phyloP scores from a whole-genome alignment of 2,113 vertebrate genomes.

The Dolichotis patagonum region DNA sequence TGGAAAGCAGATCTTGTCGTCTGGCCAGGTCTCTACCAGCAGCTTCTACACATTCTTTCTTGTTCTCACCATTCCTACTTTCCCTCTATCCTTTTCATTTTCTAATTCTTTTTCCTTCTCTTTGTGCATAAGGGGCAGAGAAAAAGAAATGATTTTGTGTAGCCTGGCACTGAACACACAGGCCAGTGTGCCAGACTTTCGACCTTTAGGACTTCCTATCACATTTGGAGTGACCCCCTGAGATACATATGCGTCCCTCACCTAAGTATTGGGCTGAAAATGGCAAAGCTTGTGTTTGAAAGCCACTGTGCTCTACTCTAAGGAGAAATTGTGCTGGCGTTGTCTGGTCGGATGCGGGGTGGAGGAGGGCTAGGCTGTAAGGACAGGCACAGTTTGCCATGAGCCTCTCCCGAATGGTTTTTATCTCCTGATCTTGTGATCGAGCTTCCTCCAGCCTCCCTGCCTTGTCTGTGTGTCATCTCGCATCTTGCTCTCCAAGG shows the following conservation, averaged over 20 bases:
- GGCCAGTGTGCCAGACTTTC: not conserved
- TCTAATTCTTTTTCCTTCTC: not conserved
- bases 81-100: not conserved
- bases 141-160: not conserved
- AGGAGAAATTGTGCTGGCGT: not conserved
- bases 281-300: conserved; percentile 9
- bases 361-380: not conserved
- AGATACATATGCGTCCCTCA: not conserved
- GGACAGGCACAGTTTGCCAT: rapidly evolving
- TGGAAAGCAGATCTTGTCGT: not conserved
- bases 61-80: not conserved
- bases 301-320: not conserved
- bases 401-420: not conserved
- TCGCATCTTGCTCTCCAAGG: not conserved
- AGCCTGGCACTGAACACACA: not conserved
- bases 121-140: not conserved
- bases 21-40: not conserved
- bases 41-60: not conserved
- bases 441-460: not conserved
- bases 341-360: too few species aligned
- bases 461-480: not conserved
- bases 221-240: not conserved
- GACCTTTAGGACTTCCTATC: not conserved
- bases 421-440: not conserved
- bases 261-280: not conserved